Base-by-base conservation (phyloP, 2,888 invertebrate species). In the Paralinhomoeus sp. region DNA sequence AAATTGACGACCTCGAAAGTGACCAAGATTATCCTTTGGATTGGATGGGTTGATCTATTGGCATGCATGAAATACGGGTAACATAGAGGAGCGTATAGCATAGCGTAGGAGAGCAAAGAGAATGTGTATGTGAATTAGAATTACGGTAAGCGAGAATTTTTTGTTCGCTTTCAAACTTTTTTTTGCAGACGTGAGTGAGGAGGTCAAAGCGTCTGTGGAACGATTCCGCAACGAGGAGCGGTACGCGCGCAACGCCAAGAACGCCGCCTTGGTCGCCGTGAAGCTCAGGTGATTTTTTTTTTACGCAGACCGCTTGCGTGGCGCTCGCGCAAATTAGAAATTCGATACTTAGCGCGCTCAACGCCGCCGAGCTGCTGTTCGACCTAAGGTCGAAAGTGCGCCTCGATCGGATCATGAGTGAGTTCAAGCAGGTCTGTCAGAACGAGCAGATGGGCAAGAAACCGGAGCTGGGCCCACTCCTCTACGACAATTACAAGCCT, bases 301-400 rank as follows among this genome's bases (percentile, higher is more conserved):
- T 24, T 40, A 15, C 17, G 17, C 18, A n/a, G n/a, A n/a, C n/a
- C n/a, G n/a, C n/a, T n/a, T n/a, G n/a, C n/a, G n/a, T 31, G 31
- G 9, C 31, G 15, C 12, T 31, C 15, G n/a, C 15, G 31, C 31
- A 7, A 31, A 15, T 31, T 31, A 7, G 21, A 40, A 12, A 40
- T 7, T 12, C 5, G 9, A 24, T 12, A 20, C 36, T 12, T 27
- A 43, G 38, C 13, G 43, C 43, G 2, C 37, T 36, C 17, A 37
- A 37, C 18, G 43, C 43, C 5, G 42, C 62, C 47, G 57, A 61
- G 41, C 49, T 62, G 37, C 58, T 63, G 48, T 61, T 62, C 55
- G 62, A 61, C 49, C 61, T 60, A 48, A 55, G 60, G 34, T 62
- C 62, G 52, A 61, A 62, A 48, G 52, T 56, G 31, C 48, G 62